Evolutionary conservation across 2,888 invertebrate genomes (phyloP).

Genomic region (Drosophila meridiana): DNA sequence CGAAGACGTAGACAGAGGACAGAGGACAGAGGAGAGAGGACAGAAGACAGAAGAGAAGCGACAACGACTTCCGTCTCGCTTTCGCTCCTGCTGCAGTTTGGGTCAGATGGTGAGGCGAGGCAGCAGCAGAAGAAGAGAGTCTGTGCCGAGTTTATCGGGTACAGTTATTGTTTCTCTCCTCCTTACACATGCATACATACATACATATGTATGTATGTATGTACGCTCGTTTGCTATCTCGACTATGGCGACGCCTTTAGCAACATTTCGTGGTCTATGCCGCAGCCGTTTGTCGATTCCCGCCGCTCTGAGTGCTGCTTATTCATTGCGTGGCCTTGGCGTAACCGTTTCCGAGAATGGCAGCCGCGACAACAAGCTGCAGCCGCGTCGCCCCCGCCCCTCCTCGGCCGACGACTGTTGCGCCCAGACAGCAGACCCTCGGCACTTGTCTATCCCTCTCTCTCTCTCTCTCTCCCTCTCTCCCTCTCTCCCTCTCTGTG

Average conservation of each 20-base stretch:
- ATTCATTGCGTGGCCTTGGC: conserved; percentile 73
- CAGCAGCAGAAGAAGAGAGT: background rate
- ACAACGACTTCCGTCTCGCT: conserved; percentile 1
- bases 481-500: background rate
- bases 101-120: background rate
- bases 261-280: conserved; percentile 23
- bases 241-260: conserved; percentile 36
- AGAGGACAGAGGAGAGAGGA: background rate
- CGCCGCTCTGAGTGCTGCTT: conserved; percentile 11
- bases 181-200: background rate
- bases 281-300: conserved; percentile 49
- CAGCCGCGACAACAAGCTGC: conserved; percentile 39
- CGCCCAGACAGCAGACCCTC: conserved; percentile 45
- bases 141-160: conserved; percentile 23
- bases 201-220: background rate
- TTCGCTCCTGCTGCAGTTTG: background rate
- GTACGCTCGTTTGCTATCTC: conserved; percentile 6
- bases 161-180: conserved; percentile 15
- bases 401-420: background rate
- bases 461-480: background rate
- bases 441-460: conserved; percentile 49
- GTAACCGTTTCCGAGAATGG: conserved; percentile 81
- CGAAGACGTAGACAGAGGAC: background rate
- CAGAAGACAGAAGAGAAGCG: background rate
- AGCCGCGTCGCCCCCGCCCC: background rate